phyloP scores from a whole-genome alignment of 2,888 invertebrate genomes.

The Leptura quadrifasciata region DNA sequence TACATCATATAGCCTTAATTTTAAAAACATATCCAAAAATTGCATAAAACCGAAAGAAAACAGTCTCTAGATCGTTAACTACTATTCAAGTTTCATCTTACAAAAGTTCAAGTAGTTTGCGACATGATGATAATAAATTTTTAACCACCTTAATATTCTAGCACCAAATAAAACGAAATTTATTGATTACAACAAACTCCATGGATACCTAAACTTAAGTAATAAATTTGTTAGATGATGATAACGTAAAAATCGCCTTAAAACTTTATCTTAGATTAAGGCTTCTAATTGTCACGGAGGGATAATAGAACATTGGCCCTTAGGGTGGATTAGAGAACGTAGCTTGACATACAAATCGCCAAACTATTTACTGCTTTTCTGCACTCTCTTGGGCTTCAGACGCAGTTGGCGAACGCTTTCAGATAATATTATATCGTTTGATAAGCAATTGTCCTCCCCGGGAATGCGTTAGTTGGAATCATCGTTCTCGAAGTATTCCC shows the following conservation, averaged over 20 bases:
- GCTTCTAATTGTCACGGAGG: slow-evolving; percentile 25
- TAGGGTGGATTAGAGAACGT: slow-evolving; percentile 19
- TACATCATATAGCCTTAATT: too few relatives aligned
- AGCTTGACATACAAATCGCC: slow-evolving; percentile 29
- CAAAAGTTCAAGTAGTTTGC: too few relatives aligned
- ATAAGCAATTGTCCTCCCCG: slow-evolving; percentile 19
- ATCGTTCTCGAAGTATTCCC: neutral
- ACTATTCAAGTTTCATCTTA: too few relatives aligned
- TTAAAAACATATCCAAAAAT: too few relatives aligned
- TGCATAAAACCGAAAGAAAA: too few relatives aligned
- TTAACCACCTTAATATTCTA: too few relatives aligned
- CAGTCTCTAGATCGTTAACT: too few relatives aligned
- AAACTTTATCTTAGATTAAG: slow-evolving; percentile 24
- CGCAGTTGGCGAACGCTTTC: slow-evolving; percentile 18
- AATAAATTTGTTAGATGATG: slow-evolving; percentile 4
- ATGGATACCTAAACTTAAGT: neutral
- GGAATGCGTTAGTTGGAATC: neutral
- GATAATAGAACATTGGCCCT: slow-evolving; percentile 19
- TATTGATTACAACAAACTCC: too few relatives aligned
- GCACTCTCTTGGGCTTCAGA: slow-evolving; percentile 14
- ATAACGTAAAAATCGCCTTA: slow-evolving; percentile 8
- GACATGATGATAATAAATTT: too few relatives aligned
- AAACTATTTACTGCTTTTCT: slow-evolving; percentile 27
- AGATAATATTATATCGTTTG: slow-evolving; percentile 21
- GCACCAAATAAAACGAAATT: too few relatives aligned